Evolutionary conservation across 1,140 invertebrate genomes (phyloP), one percentile per base, ranked within the genome.

Genomic region (Pinna nobilis): DNA sequence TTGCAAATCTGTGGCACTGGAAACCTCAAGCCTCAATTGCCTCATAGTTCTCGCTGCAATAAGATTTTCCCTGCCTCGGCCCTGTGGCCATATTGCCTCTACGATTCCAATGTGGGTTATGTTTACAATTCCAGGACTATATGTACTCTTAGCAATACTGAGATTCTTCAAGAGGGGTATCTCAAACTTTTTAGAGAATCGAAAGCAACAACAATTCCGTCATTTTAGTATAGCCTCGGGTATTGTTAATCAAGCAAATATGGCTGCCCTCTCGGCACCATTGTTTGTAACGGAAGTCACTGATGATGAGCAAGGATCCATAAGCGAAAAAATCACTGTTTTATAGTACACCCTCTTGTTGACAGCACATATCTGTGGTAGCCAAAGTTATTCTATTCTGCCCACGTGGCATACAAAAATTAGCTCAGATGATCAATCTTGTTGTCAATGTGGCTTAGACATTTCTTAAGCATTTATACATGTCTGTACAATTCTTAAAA

Each of bases 101-200:
- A 74, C 72, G 35, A 78, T 84, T 63, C 84, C 84, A 9, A 82
- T 88, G n/a, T 85, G 83, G 82, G 82, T 86, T 6, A 84, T 87
- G 78, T 85, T 87, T 66, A 82, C 85, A 23, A 85, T 82, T 69
- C 86, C 85, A 37, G 82, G 83, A 30, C 53, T 84, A 13, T 86
- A 83, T 77, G 78, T 87, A 67, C 75, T 81, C 37, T 65, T 87
- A 60, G 79, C 83, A 35, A 74, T 87, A 44, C 47, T 84, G 25
- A 69, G 78, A 39, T 74, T 74, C 23, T 41, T 84, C 44, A 82
- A 81, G 55, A 66, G 60, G 41, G 67, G 70, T 66, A 61, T 83
- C 37, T 65, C 69, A 28, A 69, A 63, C 28, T 83, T 79, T 70
- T 77, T 80, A 63, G 78, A 81, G 51, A 85, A 78, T 68, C 59